Evolutionary conservation across 1,140 invertebrate genomes (phyloP), one percentile per base, ranked within the genome.

Genomic region (Parasteatoda tepidariorum): DNA sequence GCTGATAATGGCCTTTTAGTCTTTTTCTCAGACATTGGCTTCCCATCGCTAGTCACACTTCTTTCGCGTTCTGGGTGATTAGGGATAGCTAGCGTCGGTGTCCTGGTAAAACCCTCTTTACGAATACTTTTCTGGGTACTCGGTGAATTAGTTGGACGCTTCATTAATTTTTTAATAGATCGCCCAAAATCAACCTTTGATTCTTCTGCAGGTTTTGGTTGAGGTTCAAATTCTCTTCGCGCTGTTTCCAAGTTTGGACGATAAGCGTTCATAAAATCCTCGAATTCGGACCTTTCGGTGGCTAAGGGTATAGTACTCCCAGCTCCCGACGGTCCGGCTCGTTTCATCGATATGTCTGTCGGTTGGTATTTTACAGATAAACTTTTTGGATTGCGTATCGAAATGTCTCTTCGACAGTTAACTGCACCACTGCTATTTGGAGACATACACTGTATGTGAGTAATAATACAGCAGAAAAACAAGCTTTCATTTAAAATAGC

Each of bases 231-330:
- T n/a, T 68, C 64, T 61, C 57, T 38, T 31, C 55, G 22, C 11
- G 68, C 13, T 0, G 41, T 26, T 2, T 83, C 81, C 41, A 83
- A 30, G 22, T 54, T 83, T 0, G 67, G 81, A 18, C 81, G 33
- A 28, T 83, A 83, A 6, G 81, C 81, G 31, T 83, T 83, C 34
- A 67, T 54, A 28, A 83, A 83, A 30, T 83, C 81, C 24, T 83
- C 81, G 30, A 83, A 83, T 38, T 83, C 81, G 54, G 81, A 74
- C 54, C 78, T 81, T 34, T 83, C 68, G 3, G 59, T 22, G 22
- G 61, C 68, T 33, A 61, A 41, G 66, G 78, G 78, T 62, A 67
- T 62, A 28, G 66, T 48, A 26, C 22, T 74, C 68, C 81, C 81
- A 24, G 67, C 34, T 11, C 24, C 34, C 59, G 67, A 55, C 26